These are phyloP conservation scores for Cerceris ruficornis DNA, from an alignment of 2,888 invertebrate species.

Conservation along the genomic window DNA sequence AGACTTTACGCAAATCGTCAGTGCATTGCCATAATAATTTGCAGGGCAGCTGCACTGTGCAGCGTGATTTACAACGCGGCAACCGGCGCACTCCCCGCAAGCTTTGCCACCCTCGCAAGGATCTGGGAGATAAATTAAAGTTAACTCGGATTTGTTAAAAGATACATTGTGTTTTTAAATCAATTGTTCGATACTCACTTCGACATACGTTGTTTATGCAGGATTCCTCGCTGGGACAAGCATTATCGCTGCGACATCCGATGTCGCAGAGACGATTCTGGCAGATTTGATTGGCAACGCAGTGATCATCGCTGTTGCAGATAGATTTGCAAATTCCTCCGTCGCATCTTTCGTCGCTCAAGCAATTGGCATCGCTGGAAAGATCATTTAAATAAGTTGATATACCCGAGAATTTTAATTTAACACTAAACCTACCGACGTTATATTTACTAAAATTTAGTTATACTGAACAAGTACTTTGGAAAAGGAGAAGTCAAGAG, in stretches of 20 bases:
- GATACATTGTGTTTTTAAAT: background rate
- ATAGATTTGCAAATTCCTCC: conserved; percentile 91
- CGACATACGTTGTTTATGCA: conserved; percentile 92
- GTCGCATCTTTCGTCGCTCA: conserved; percentile 93
- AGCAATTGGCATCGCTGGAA: conserved; percentile 90
- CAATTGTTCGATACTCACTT: conserved; percentile 82
- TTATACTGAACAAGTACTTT: too few relatives aligned
- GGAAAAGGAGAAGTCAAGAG: background rate
- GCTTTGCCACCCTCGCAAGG: conserved; percentile 89
- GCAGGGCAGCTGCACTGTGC: conserved; percentile 93
- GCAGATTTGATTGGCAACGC: conserved; percentile 92
- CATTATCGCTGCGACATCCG: conserved; percentile 93
- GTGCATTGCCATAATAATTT: conserved; percentile 91
- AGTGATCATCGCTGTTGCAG: conserved; percentile 93
- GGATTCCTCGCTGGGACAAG: conserved; percentile 89
- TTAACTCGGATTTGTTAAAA: background rate
- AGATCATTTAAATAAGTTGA: too few relatives aligned
- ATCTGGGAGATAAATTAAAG: conserved; percentile 81
- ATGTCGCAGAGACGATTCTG: conserved; percentile 92
- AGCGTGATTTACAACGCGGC: conserved; percentile 91
- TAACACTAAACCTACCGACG: too few relatives aligned
- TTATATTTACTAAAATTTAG: too few relatives aligned
- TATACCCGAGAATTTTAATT: too few relatives aligned
- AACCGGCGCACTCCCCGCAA: conserved; percentile 93
- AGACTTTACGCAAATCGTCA: conserved; percentile 89